These are phyloP conservation scores for Actinemys pallida DNA, from an alignment of 2,113 vertebrate species.

Conservation along the genomic window DNA sequence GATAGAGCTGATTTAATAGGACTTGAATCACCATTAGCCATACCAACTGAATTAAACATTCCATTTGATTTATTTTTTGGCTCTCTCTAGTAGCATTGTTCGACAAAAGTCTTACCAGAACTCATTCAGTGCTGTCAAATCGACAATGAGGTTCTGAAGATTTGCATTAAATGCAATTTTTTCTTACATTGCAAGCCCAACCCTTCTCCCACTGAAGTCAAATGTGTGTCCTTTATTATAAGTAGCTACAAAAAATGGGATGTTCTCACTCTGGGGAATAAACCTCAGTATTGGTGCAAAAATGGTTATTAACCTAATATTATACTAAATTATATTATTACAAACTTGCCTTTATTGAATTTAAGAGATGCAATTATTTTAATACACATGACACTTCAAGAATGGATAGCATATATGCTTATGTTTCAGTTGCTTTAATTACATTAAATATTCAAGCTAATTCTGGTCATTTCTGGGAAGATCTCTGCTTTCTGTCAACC, in stretches of 20 bases:
- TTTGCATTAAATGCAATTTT: background rate
- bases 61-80: background rate
- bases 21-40: background rate
- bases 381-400: background rate
- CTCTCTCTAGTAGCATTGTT: background rate
- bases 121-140: background rate
- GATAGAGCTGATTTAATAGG: background rate
- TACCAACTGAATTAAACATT: background rate
- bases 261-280: background rate
- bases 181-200: background rate
- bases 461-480: background rate
- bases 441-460: background rate
- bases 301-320: background rate
- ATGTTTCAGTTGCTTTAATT: background rate
- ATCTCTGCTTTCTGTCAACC: background rate
- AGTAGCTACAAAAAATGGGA: background rate
- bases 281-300: background rate
- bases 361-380: background rate
- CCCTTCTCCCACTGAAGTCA: background rate
- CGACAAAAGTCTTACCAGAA: background rate
- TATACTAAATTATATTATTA: background rate
- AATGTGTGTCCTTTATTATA: background rate
- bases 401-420: background rate
- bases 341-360: background rate
- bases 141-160: background rate